Conservation (phyloP, 2,113 vertebrate genomes). For the Hippoglossus stenolepis region DNA sequence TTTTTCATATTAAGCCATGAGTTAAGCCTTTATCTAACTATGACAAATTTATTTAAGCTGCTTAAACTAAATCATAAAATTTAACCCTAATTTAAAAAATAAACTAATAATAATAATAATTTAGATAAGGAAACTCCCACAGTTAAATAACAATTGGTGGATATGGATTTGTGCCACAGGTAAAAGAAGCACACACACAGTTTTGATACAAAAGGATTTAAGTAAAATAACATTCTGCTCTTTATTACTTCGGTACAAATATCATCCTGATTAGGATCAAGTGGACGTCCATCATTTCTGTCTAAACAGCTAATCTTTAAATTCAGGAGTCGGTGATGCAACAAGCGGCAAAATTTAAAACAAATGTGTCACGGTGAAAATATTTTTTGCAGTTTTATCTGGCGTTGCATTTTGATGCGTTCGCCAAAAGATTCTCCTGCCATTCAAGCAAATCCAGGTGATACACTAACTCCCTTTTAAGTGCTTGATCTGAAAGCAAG, state of each 20-base stretch:
- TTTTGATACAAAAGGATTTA: no score
- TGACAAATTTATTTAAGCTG: no score
- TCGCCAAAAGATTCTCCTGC: conserved; percentile 64
- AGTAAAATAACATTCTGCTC: neutral
- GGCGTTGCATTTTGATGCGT: conserved; percentile 29
- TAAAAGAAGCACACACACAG: no score
- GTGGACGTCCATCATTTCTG: conserved; percentile 1
- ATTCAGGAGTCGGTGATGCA: conserved; percentile 24
- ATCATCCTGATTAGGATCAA: neutral
- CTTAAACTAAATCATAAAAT: no score
- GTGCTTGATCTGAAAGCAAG: conserved; percentile 71
- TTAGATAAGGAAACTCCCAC: no score
- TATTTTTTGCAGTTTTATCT: conserved; percentile 40
- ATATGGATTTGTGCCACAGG: neutral
- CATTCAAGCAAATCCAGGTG: conserved; percentile 70
- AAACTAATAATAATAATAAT: no score
- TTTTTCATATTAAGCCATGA: no score
- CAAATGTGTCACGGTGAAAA: conserved; percentile 29
- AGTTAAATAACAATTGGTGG: no score
- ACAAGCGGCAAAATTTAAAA: neutral
- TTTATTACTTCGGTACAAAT: no score
- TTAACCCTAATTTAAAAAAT: no score
- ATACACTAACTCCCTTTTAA: conserved; percentile 67
- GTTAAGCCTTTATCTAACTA: no score
- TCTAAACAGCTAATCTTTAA: neutral